Conservation (phyloP, 2,113 vertebrate species). For the Elachura formosa region DNA sequence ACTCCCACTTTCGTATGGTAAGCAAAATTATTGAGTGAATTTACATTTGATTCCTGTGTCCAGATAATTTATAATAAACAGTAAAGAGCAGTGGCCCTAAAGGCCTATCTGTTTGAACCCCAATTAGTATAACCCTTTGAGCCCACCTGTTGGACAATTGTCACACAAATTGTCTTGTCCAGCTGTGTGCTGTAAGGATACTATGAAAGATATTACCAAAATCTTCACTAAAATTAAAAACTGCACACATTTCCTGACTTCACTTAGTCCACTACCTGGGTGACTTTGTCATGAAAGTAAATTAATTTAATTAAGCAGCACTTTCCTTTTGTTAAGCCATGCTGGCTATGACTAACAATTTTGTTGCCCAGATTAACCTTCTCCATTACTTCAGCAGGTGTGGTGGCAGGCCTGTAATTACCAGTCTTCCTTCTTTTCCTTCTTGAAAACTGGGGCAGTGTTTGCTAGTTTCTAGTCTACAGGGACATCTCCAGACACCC, state of each 20-base stretch:
- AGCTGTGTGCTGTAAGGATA: background rate
- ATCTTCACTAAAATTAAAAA: background rate
- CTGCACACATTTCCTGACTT: background rate
- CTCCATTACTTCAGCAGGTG: background rate
- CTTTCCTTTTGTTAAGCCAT: accelerated
- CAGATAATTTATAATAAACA: background rate
- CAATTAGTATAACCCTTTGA: background rate
- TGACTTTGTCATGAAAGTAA: background rate
- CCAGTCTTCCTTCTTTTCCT: background rate
- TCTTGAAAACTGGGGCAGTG: background rate
- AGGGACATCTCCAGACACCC: background rate
- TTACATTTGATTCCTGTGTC: background rate
- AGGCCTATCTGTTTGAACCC: accelerated
- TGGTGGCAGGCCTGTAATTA: background rate
- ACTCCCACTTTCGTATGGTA: background rate
- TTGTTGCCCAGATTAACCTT: background rate
- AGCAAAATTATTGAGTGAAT: background rate
- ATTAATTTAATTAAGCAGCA: background rate
- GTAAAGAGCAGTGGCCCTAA: background rate
- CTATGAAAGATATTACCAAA: background rate
- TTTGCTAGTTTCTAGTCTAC: background rate
- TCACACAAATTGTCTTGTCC: background rate
- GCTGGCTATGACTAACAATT: background rate
- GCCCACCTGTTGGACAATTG: accelerated
- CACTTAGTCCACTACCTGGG: background rate